A percentile compares a stretch with the other conserved stretches of the same genome.
phyloP scores from a whole-genome alignment of 2,888 invertebrate species.

The Noctua janthe region DNA sequence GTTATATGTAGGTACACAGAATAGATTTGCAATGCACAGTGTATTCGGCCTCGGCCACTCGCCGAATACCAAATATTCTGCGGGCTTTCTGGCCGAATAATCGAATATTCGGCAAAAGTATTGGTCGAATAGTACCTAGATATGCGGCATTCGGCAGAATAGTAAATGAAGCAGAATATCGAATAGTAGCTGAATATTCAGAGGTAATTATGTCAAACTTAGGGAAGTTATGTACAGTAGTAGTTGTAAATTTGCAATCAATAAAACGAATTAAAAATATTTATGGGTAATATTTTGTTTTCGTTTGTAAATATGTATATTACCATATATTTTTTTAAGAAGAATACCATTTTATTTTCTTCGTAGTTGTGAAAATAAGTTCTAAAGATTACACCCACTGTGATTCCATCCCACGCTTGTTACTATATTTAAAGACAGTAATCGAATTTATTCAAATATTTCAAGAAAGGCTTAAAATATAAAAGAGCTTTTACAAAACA shows the following conservation, averaged over 20 bases:
- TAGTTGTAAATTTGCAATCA: too few relatives aligned
- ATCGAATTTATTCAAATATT: neutral
- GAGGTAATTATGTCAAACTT: neutral
- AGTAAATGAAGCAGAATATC: too few relatives aligned
- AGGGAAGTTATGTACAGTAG: neutral
- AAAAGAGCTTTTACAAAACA: neutral
- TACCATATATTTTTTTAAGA: neutral
- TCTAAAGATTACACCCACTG: slow-evolving; percentile 13
- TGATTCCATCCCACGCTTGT: neutral
- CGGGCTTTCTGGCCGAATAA: neutral
- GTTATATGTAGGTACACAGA: neutral
- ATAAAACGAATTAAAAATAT: neutral
- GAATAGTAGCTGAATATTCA: neutral
- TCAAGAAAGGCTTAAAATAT: neutral
- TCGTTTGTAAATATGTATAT: neutral
- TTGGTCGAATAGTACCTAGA: neutral
- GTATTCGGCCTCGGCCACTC: neutral
- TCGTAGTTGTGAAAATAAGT: neutral
- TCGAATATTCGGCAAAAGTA: neutral
- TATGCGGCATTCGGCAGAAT: neutral
- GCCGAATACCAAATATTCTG: neutral
- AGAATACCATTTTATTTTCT: neutral
- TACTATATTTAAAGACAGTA: neutral
- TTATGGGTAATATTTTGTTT: neutral
- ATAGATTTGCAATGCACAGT: neutral